Percentiles rank a stretch among this genome's conserved stretches.
Evolutionary conservation across 2,797 vertebrate species (phyloP).

Genomic region (Hipposideros larvatus): DNA sequence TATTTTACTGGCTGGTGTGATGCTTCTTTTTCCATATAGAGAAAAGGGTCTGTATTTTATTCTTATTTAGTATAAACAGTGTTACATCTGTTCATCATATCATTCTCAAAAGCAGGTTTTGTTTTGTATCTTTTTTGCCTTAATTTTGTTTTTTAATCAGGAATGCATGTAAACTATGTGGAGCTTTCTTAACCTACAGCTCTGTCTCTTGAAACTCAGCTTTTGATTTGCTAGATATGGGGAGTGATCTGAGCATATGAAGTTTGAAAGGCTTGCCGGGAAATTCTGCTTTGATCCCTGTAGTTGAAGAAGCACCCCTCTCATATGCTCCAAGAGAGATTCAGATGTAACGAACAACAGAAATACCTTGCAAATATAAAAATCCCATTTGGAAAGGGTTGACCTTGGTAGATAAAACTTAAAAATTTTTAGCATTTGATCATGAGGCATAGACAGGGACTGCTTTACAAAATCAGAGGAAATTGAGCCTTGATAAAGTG

Average conservation of each 20-base stretch:
- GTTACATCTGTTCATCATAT: background rate
- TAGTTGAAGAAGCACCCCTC: background rate
- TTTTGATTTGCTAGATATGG: background rate
- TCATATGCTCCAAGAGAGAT: background rate
- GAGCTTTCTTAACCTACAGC: background rate
- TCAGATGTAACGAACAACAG: background rate
- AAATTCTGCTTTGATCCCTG: background rate
- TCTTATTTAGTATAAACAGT: background rate
- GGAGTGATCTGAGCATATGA: background rate
- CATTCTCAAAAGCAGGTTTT: background rate
- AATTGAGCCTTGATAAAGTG: background rate
- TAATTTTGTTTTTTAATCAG: background rate
- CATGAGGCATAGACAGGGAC: background rate
- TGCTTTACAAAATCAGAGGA: background rate
- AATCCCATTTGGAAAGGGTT: background rate
- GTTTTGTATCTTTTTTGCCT: background rate
- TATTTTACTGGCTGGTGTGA: background rate
- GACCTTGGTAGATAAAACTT: background rate
- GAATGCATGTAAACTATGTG: background rate
- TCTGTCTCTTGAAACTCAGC: background rate
- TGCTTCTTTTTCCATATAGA: background rate
- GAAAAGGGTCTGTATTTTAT: background rate
- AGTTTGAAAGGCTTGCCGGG: background rate
- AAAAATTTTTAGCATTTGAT: background rate
- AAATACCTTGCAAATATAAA: background rate